Evolutionary conservation across 2,888 invertebrate species (phyloP).

Genomic region (Stenodera caucasica): DNA sequence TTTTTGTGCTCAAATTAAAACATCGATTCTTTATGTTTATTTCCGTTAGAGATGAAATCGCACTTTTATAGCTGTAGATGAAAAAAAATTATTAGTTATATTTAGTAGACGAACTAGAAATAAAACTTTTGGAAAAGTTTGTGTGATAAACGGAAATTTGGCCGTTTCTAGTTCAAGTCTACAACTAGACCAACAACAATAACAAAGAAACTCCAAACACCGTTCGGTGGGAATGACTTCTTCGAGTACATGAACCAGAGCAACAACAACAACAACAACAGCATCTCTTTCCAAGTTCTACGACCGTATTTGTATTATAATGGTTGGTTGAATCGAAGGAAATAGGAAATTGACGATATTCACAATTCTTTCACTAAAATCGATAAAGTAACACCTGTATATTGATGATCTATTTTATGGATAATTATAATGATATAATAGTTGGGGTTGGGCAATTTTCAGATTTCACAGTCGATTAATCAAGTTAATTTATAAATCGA

Average conservation of each 20-base stretch:
- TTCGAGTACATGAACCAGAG: conserved; percentile 26
- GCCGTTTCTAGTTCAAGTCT: background rate
- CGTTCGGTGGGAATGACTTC: conserved; percentile 28
- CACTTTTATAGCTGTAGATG: background rate
- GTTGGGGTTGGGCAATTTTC: no score
- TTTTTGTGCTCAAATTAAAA: background rate
- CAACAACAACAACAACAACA: background rate
- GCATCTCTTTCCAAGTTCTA: conserved; percentile 4
- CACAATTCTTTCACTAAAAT: background rate
- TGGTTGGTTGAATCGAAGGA: background rate
- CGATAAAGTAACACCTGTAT: background rate
- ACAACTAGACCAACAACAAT: background rate
- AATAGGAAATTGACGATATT: background rate
- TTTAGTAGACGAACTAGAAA: no score
- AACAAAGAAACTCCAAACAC: conserved; percentile 5
- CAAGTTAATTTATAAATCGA: no score
- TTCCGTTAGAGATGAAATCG: background rate
- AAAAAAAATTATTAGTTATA: no score
- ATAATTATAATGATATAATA: no score
- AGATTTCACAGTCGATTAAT: no score
- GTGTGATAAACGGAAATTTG: background rate
- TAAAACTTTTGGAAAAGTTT: background rate
- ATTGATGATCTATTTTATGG: no score
- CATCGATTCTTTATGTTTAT: background rate
- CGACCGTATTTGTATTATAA: conserved; percentile 1